Evolutionary conservation across 2,797 vertebrate species (phyloP), one percentile per base, ranked within the genome.

Genomic region (Molossus molossus): DNA sequence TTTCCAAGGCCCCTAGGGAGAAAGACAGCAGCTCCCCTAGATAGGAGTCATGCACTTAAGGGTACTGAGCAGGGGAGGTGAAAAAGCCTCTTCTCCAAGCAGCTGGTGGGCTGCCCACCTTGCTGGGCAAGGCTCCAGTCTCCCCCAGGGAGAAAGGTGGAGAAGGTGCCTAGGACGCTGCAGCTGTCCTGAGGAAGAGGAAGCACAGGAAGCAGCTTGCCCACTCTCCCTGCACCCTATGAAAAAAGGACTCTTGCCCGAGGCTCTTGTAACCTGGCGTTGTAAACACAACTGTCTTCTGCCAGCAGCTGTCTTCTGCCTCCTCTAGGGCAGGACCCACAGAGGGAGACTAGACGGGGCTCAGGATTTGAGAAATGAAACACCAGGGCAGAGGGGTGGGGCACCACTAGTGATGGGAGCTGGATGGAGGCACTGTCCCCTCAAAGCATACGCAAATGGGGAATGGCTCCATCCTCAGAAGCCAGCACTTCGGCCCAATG

Each of bases 241-340:
- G 93, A 95, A 95, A 93, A 89, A 80, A 93, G 79, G 95, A 95
- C 92, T 96, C 94, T 96, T 95, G 96, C 95, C 96, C 0, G 8
- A 76, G 96, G 96, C 94, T 72, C 95, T 97, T 55, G 33, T 92
- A 94, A 96, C 83, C 58, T 55, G 72, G 80, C 64, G 0, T 88
- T 18, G 84, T 94, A 85, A 95, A 96, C 72, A 95, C 80, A 70
- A 40, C 80, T 37, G 14, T 80, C 80, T 67, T 76, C 70, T 15
- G 79, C 88, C 18, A 10, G 75, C 70, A 70, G 55, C 76, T 37
- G 17, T 81, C 75, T 57, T 73, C 70, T 18, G 50, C 79, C 86
- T 88, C 55, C 27, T 60, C 29, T 58, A 0, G 50, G 10, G 50
- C 57, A n/a, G 86, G 65, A 29, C 64, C n/a, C 29, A 6, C 0